These are phyloP conservation scores for Buphagus erythrorhynchus DNA, from an alignment of 2,797 vertebrate genomes.

Conservation along the genomic window DNA sequence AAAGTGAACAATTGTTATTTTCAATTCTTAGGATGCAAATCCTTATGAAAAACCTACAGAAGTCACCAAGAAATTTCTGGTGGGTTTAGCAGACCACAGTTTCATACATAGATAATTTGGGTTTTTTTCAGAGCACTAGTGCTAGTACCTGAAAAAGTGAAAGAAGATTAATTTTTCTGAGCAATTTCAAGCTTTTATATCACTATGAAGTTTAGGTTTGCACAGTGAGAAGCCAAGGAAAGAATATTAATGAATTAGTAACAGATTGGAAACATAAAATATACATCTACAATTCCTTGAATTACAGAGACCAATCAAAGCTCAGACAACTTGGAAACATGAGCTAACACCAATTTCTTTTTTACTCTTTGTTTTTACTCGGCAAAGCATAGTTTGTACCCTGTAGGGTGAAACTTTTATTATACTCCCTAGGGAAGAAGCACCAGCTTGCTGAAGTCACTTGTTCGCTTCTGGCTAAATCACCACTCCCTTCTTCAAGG, in stretches of 20 bases:
- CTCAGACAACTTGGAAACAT: neutral
- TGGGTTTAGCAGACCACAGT: neutral
- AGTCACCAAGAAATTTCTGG: neutral
- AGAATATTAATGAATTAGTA: neutral
- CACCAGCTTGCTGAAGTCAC: neutral
- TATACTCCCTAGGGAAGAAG: neutral
- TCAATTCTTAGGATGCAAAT: neutral
- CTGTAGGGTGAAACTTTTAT: neutral
- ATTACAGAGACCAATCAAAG: neutral
- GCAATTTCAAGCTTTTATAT: neutral
- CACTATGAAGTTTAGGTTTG: neutral
- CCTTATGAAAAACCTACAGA: neutral
- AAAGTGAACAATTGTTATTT: neutral
- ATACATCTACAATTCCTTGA: neutral
- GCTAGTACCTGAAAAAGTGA: neutral
- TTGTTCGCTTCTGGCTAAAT: neutral
- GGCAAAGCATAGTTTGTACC: neutral
- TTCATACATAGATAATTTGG: neutral
- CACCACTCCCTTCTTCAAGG: constrained; percentile 19
- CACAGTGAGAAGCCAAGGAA: neutral
- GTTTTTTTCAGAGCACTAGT: neutral
- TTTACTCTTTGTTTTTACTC: neutral
- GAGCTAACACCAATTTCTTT: neutral
- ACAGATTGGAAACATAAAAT: neutral
- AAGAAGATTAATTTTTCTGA: neutral